These are phyloP conservation scores for Orthosia cruda DNA, from an alignment of 2,888 invertebrate species.

Conservation along the genomic window DNA sequence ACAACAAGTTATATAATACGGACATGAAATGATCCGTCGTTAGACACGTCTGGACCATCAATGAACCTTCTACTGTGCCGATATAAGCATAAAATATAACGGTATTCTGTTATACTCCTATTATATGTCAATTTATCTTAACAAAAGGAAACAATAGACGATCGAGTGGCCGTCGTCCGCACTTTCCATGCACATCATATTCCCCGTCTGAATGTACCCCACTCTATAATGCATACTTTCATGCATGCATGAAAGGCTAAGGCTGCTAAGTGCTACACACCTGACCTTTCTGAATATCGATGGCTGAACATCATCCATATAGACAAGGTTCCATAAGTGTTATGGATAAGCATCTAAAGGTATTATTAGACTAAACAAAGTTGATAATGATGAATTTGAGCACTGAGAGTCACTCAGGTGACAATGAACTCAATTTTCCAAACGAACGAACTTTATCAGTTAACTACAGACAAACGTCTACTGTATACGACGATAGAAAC, in stretches of 20 bases:
- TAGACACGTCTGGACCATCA: conserved; percentile 20
- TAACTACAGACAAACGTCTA: conserved; percentile 20
- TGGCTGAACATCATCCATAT: conserved; percentile 10
- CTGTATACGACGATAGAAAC: conserved; percentile 20
- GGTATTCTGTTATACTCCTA: neutral
- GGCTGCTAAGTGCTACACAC: conserved; percentile 33
- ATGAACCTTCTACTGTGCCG: neutral
- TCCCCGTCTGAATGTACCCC: conserved; percentile 1
- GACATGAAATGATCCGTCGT: neutral
- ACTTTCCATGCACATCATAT: neutral
- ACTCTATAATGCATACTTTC: conserved; percentile 56
- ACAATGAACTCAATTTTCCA: conserved; percentile 66
- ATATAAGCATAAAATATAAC: neutral
- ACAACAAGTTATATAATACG: neutral
- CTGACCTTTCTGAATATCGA: conserved; percentile 48
- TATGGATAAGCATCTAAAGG: conserved; percentile 10
- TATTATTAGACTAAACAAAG: conserved; percentile 34
- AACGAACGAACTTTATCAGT: conserved; percentile 66
- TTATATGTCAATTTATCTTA: neutral
- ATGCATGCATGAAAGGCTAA: conserved; percentile 51
- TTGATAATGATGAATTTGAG: conserved; percentile 33
- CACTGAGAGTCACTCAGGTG: conserved; percentile 29
- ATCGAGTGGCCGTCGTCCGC: conserved; percentile 8
- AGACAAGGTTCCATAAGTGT: conserved; percentile 6
- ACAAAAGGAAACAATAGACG: conserved; percentile 3